Evolutionary conservation across 2,797 vertebrate species (phyloP), one percentile per base, ranked within the genome.

Genomic region (Eremophila alpestris): DNA sequence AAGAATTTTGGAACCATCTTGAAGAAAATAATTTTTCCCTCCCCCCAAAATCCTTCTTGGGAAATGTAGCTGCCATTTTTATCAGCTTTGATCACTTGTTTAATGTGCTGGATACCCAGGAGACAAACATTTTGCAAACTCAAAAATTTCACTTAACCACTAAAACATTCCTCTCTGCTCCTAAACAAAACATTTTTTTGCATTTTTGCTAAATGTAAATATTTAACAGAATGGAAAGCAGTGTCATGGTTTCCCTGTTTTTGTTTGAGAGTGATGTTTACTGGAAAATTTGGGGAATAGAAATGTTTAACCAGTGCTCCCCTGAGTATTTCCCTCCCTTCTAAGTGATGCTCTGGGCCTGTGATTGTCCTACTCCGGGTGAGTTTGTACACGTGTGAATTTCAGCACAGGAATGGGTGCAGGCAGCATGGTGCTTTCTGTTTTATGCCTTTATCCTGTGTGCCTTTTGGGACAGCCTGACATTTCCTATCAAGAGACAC

Each of bases 321-420:
- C 34, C 32, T 49, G 48, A 52, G 30, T 75, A 26, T 90, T 63
- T 65, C 23, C 5, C 15, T 88, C 16, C 34, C 19, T 38, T 55
- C 23, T 63, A 55, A 65, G 29, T 0, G 5, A n/a, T 65, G 62
- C 6, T 75, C 46, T 90, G 48, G n/a, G 36, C 3, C 4, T 40
- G 29, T 56, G 64, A 0, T 40, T 86, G 22, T 79, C 49, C 48
- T 71, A 0, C 0, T 0, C 20, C 0, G 0, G 4, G 14, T 69
- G 63, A 74, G 26, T 20, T 65, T 76, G 34, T 64, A 45, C 21
- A 16, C 0, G 16, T 20, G 46, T 75, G 83, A 79, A 16, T 68
- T 83, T 64, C 15, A 77, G 69, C 48, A 43, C 48, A 43, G 52
- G 29, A 74, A 22, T 29, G 60, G 29, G 43, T 86, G 36, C n/a